A percentile compares a stretch with the other conserved stretches of the same genome.
phyloP scores from a whole-genome alignment of 2,797 vertebrate genomes.

The Clarias fuscus region DNA sequence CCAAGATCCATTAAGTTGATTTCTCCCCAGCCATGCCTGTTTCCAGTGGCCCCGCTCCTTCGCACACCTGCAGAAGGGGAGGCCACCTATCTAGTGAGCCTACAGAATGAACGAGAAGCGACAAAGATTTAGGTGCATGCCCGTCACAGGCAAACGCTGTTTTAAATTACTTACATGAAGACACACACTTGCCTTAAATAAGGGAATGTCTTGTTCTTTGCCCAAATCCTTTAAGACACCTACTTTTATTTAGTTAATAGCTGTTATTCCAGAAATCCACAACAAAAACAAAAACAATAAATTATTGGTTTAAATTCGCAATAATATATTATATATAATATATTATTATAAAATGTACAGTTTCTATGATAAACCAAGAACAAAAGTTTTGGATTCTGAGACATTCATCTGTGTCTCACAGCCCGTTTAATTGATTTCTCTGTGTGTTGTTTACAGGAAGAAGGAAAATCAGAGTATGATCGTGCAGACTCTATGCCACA shows the following conservation, averaged over 20 bases:
- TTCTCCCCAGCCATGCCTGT: too few relatives aligned
- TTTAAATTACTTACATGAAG: too few relatives aligned
- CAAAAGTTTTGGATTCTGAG: background rate
- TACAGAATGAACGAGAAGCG: too few relatives aligned
- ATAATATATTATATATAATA: too few relatives aligned
- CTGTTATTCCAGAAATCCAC: background rate
- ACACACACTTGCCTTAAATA: background rate
- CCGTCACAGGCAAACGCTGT: too few relatives aligned
- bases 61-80: too few relatives aligned
- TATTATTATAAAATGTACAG: background rate
- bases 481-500: constrained; percentile 82
- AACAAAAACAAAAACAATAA: background rate
- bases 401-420: background rate
- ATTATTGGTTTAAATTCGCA: background rate
- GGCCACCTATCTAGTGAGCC: too few relatives aligned
- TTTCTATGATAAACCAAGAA: background rate
- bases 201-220: background rate
- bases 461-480: constrained; percentile 82
- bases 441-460: constrained; percentile 70
- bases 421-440: background rate
- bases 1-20: too few relatives aligned
- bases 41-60: too few relatives aligned
- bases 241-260: background rate
- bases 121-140: too few relatives aligned
- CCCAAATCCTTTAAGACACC: background rate